A percentile compares a stretch with the other conserved stretches of the same genome.
Evolutionary conservation across 2,888 invertebrate genomes (phyloP).

Genomic region (Calliphora vomitoria): DNA sequence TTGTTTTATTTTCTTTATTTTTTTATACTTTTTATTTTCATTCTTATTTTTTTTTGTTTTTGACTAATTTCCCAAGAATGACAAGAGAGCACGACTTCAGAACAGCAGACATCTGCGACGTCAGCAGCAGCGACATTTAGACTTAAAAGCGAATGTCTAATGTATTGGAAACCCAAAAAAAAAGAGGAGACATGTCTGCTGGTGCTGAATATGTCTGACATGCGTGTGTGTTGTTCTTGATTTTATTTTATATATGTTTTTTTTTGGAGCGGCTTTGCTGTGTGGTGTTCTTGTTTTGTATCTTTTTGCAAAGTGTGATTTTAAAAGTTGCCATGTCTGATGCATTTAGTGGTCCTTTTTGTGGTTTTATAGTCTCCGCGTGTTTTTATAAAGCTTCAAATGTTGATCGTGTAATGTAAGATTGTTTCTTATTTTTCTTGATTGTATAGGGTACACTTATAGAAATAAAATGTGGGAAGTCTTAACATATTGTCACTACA

Average conservation of each 20-base stretch:
- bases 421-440: slow-evolving; percentile 6
- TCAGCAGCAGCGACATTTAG: slow-evolving; percentile 38
- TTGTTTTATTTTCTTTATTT: slow-evolving; percentile 4
- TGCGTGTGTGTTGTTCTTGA: slow-evolving; percentile 54
- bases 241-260: not conserved
- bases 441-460: slow-evolving; percentile 8
- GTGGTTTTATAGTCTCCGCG: slow-evolving; percentile 68
- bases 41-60: slow-evolving; percentile 25
- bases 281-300: slow-evolving; percentile 30
- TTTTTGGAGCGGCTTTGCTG: not conserved
- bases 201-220: slow-evolving; percentile 40
- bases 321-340: slow-evolving; percentile 63
- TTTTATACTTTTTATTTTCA: slow-evolving; percentile 14
- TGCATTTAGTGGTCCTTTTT: slow-evolving; percentile 64
- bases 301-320: slow-evolving; percentile 65
- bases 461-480: not conserved
- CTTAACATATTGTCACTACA: no score
- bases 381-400: slow-evolving; percentile 59
- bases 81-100: slow-evolving; percentile 64
- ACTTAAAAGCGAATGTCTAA: slow-evolving; percentile 33
- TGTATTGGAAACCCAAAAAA: slow-evolving; percentile 39
- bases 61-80: slow-evolving; percentile 73
- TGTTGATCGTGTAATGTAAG: slow-evolving; percentile 71
- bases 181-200: slow-evolving; percentile 71
- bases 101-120: slow-evolving; percentile 52